Conservation (phyloP, 2,888 invertebrate species). For the Eupithecia exiguata region DNA sequence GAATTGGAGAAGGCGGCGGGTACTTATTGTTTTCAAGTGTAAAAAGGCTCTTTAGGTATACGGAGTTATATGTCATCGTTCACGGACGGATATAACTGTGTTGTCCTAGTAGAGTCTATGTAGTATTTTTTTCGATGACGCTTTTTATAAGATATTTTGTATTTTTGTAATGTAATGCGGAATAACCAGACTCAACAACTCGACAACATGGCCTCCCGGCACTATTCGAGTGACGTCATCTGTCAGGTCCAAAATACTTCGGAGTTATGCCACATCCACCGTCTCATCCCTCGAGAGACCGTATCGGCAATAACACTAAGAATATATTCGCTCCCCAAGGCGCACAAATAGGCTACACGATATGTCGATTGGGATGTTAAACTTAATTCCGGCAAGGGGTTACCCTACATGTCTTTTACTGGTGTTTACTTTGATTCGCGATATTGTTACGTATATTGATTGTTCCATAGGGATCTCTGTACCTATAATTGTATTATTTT, state of each 20-base stretch:
- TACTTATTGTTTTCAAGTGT: neutral
- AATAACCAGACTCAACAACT: no score
- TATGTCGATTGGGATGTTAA: constrained; percentile 82
- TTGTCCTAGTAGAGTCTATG: no score
- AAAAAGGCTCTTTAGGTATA: neutral
- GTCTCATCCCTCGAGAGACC: constrained; percentile 21
- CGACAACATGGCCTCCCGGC: no score
- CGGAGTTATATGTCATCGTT: no score
- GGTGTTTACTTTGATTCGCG: constrained; percentile 73
- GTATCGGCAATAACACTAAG: constrained; percentile 63
- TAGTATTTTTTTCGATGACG: no score
- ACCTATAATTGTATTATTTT: neutral
- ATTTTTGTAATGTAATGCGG: no score
- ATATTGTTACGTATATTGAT: constrained; percentile 23
- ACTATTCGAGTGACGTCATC: no score
- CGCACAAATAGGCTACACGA: constrained; percentile 74
- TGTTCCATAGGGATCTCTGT: constrained; percentile 16
- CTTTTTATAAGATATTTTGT: no score
- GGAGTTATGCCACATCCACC: constrained; percentile 42
- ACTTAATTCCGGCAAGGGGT: constrained; percentile 79
- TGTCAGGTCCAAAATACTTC: no score
- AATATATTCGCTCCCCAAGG: constrained; percentile 55
- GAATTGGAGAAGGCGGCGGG: neutral
- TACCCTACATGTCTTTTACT: constrained; percentile 72
- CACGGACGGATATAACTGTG: no score